Base-by-base conservation (phyloP, 2,797 vertebrate genomes). In the Acipenser transmontanus region DNA sequence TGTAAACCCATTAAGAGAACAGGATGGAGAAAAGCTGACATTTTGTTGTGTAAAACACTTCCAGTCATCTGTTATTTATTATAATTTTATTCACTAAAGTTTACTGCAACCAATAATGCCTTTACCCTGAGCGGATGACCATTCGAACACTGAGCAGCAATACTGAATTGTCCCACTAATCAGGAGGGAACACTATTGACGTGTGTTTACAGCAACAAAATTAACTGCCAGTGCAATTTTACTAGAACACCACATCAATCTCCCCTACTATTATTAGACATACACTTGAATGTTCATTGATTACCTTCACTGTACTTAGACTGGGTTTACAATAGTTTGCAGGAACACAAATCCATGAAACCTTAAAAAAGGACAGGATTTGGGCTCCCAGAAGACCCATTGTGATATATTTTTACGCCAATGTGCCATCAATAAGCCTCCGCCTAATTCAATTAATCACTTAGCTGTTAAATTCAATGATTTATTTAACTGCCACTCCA, bases 201-300 rank as follows among this genome's bases (percentile, higher is more conserved):
- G 0, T 12, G 60, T 34, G 60, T 78, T 76, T 78, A 65, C 70
- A 69, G 70, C 68, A 77, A 80, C 68, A 82, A 77, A 85, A 80
- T 77, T 77, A 81, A 81, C 77, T 82, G 71, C 62, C 63, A 63
- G 65, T 68, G 68, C 73, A 77, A 81, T 84, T 85, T 76, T 73
- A 75, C 73, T 71, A 74, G 72, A 77, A 73, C 64, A 78, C 73
- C 73, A 74, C 67, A 65, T 83, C 80, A 78, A 77, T 80, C 47
- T 66, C 65, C 49, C 47, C 76, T 74, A 79, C 76, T 77, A 76
- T 72, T 72, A 72, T 81, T 79, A 83, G 76, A 70, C 74, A 62
- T 69, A 81, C 63, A 69, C 72, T 78, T 73, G 73, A 71, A 76
- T 68, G 65, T 77, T 73, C 71, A 81, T 78, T 74, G 81, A 87